Percentiles rank a stretch among this genome's conserved stretches.
Evolutionary conservation across 2,797 vertebrate species (phyloP).

Genomic region (Sebastes paucispinis): DNA sequence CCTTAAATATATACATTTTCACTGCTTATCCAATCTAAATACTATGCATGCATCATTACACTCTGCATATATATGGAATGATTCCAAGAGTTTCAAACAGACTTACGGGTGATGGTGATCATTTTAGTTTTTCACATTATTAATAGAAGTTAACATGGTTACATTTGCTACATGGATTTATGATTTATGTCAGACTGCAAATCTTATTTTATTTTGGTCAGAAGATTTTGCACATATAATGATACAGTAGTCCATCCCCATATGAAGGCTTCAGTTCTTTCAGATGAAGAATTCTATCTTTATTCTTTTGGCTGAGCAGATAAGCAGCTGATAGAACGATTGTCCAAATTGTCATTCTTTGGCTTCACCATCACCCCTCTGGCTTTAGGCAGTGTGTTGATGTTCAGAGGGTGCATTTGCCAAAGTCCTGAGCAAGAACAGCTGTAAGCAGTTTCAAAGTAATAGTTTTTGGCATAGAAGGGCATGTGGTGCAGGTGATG

Average conservation of each 20-base stretch:
- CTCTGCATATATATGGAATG: not conserved
- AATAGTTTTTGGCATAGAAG: conserved; percentile 50
- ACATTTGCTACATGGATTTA: not conserved
- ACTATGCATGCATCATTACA: not conserved
- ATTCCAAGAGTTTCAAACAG: not conserved
- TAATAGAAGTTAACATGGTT: not conserved
- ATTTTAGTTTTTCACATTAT: not conserved
- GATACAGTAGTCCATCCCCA: not conserved
- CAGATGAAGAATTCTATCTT: conserved; percentile 6
- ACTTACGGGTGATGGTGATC: not conserved
- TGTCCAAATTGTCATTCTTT: conserved; percentile 32
- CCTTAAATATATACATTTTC: not conserved
- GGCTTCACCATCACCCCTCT: conserved; percentile 28
- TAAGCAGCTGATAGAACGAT: conserved; percentile 38
- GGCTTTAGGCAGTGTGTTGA: conserved; percentile 35
- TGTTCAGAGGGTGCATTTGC: conserved; percentile 48
- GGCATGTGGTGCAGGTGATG: conserved; percentile 48
- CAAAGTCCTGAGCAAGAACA: conserved; percentile 68
- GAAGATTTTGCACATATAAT: not conserved
- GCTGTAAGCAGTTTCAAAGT: conserved; percentile 64
- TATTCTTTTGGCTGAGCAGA: conserved; percentile 21
- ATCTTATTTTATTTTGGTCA: not conserved
- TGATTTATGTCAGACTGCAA: not conserved
- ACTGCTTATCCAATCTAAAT: not conserved
- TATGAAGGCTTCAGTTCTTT: conserved; percentile 7